These are phyloP conservation scores for Cyclina sinensis DNA, from an alignment of 1,140 invertebrate species.

Conservation along the genomic window DNA sequence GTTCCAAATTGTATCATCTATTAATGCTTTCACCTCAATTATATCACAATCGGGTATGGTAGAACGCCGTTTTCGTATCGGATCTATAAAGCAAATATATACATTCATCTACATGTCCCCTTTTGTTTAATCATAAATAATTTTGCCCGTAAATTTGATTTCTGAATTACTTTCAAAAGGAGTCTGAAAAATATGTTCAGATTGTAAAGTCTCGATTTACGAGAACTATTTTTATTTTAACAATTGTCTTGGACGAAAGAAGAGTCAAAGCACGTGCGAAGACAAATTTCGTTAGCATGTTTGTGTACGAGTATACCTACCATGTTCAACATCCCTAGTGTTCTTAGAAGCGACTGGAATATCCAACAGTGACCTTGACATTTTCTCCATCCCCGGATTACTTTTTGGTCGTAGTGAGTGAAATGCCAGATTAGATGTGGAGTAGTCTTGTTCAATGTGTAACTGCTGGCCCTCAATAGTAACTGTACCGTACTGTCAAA, in stretches of 20 bases:
- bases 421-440: not conserved
- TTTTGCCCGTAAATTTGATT: too few relatives aligned
- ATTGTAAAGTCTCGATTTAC: too few relatives aligned
- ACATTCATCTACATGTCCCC: too few relatives aligned
- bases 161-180: too few relatives aligned
- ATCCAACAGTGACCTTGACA: not conserved
- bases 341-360: not conserved
- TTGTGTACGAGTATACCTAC: too few relatives aligned
- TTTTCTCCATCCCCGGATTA: not conserved
- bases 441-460: not conserved
- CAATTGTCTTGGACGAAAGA: too few relatives aligned
- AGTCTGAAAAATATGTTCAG: too few relatives aligned
- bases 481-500: not conserved
- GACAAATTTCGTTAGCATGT: too few relatives aligned
- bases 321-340: too few relatives aligned
- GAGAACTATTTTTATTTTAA: too few relatives aligned
- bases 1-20: constrained; percentile 12
- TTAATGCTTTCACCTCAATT: not conserved
- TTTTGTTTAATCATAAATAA: too few relatives aligned
- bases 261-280: too few relatives aligned
- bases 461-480: not conserved
- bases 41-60: not conserved
- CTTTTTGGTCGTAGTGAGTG: not conserved
- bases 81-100: not conserved
- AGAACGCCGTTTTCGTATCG: not conserved